phyloP scores from a whole-genome alignment of 1,140 invertebrate species.

The Drosophila repletoides region DNA sequence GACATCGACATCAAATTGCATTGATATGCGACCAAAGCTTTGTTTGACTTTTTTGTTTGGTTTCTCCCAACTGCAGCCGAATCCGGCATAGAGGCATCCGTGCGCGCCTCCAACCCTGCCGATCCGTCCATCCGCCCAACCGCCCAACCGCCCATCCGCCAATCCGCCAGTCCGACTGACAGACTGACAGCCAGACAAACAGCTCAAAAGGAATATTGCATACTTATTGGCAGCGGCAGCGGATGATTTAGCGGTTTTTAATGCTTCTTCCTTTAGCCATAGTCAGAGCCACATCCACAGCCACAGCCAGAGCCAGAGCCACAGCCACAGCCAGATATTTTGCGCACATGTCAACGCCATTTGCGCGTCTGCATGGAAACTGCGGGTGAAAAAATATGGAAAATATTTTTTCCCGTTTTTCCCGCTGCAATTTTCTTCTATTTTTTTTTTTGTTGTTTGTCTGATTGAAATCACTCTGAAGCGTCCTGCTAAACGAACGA shows the following conservation, averaged over 20 bases:
- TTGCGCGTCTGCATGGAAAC: conserved; percentile 50
- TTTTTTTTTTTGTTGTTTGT: conserved; percentile 7
- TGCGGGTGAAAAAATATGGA: conserved; percentile 34
- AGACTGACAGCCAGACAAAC: conserved; percentile 59
- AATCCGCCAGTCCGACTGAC: no score
- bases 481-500: conserved; percentile 26
- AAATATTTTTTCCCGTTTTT: conserved; percentile 21
- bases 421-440: not conserved
- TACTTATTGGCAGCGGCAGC: conserved; percentile 68
- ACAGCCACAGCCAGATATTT: conserved; percentile 21
- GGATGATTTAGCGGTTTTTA: conserved; percentile 75
- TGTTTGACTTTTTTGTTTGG: conserved; percentile 63
- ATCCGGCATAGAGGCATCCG: conserved; percentile 15
- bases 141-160: conserved; percentile 40
- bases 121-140: no score
- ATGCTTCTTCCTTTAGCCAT: conserved; percentile 51
- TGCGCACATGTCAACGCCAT: conserved; percentile 65
- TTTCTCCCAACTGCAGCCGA: conserved; percentile 18
- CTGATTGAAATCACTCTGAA: conserved; percentile 54
- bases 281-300: no score
- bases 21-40: conserved; percentile 60
- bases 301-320: not conserved
- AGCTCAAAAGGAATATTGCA: conserved; percentile 66
- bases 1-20: conserved; percentile 64
- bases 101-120: no score